Percentiles rank a stretch among this genome's conserved stretches.
Conservation (phyloP, 2,888 invertebrate species). For the Andricus quercusramuli region DNA sequence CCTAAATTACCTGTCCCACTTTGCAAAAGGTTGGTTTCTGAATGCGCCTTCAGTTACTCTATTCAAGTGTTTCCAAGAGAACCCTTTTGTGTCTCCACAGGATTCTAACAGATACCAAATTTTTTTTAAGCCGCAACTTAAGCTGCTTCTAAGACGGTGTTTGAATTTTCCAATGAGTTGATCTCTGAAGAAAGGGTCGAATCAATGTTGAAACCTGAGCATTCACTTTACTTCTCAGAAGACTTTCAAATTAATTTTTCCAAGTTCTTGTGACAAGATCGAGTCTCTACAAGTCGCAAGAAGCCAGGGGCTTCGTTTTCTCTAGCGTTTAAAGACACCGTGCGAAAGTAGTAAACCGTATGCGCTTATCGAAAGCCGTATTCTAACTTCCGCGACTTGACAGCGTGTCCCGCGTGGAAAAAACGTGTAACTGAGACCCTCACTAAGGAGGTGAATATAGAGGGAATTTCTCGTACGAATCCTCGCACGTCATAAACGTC, state of each 20-base stretch:
- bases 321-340: constrained; percentile 5
- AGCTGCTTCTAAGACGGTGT: no score
- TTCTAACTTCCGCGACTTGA: constrained; percentile 30
- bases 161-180: background rate
- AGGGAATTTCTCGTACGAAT: constrained; percentile 20
- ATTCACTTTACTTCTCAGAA: background rate
- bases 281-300: background rate
- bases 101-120: no score
- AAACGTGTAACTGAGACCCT: constrained; percentile 2
- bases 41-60: no score
- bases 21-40: no score
- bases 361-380: constrained; percentile 19
- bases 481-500: constrained; percentile 36
- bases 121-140: no score
- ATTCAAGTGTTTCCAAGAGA: no score
- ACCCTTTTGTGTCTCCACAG: no score
- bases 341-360: constrained; percentile 34
- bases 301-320: constrained; percentile 13
- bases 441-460: constrained; percentile 1
- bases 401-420: constrained; percentile 34
- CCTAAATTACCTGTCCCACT: no score
- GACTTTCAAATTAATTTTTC: constrained; percentile 1
- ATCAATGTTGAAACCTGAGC: background rate
- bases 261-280: background rate
- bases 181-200: background rate